Conservation (phyloP, 2,888 invertebrate species). For the Meganola albula region DNA sequence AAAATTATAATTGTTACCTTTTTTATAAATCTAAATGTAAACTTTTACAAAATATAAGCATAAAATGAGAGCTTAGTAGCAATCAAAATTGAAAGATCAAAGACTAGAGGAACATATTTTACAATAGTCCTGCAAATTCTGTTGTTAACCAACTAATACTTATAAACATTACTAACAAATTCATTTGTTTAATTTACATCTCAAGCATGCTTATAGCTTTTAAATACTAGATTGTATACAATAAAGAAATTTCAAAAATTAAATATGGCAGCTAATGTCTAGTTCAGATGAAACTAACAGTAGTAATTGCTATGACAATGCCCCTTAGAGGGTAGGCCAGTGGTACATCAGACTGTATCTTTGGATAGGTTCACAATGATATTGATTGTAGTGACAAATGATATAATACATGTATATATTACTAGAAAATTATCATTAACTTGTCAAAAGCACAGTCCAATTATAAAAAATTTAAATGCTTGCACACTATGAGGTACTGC, state of each 20-base stretch:
- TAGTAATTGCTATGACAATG: slow-evolving; percentile 28
- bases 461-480: slow-evolving; percentile 22
- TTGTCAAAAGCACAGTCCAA: slow-evolving; percentile 26
- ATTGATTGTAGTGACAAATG: slow-evolving; percentile 16
- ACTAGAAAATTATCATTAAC: slow-evolving; percentile 19
- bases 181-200: slow-evolving; percentile 30
- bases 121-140: slow-evolving; percentile 20
- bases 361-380: slow-evolving; percentile 24
- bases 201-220: slow-evolving; percentile 39
- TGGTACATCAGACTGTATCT: slow-evolving; percentile 24
- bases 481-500: slow-evolving; percentile 18
- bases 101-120: slow-evolving; percentile 32
- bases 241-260: slow-evolving; percentile 42
- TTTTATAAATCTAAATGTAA: slow-evolving; percentile 17
- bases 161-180: slow-evolving; percentile 24
- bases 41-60: slow-evolving; percentile 15
- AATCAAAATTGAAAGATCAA: slow-evolving; percentile 22
- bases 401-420: no score
- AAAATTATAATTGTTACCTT: slow-evolving; percentile 15
- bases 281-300: slow-evolving; percentile 35
- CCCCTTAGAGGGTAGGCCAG: slow-evolving; percentile 12
- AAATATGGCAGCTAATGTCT: slow-evolving; percentile 61
- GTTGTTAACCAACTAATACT: slow-evolving; percentile 23
- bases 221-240: slow-evolving; percentile 35
- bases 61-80: slow-evolving; percentile 15